Conservation (phyloP, 2,113 vertebrate species). For the Mastomys coucha region DNA sequence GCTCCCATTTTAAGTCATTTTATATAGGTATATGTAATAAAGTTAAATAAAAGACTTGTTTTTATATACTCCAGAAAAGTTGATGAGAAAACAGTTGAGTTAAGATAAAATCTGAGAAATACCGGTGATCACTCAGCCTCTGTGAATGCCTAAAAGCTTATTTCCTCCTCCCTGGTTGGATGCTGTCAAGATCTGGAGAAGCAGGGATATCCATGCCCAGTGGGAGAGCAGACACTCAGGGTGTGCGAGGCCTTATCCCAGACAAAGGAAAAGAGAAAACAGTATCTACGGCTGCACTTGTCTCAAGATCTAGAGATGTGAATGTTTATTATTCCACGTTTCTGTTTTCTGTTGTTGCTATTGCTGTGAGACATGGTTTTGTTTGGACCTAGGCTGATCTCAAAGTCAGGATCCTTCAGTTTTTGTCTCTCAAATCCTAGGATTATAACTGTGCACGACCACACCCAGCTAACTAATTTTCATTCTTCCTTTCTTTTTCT, state of each 20-base stretch:
- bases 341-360: neutral
- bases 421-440: neutral
- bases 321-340: neutral
- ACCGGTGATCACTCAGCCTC: neutral
- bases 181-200: slow-evolving; percentile 1
- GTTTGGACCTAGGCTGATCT: neutral
- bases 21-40: neutral
- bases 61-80: neutral
- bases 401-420: neutral
- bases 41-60: neutral
- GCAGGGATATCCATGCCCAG: neutral
- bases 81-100: neutral
- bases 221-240: neutral
- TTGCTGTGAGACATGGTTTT: neutral
- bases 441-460: neutral
- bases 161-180: neutral
- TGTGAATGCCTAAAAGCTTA: neutral
- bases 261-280: neutral
- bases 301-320: slow-evolving; percentile 12
- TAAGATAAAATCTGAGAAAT: neutral
- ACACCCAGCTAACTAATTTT: too few species aligned
- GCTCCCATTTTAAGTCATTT: neutral
- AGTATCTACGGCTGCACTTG: neutral
- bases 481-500: neutral
- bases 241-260: neutral